Evolutionary conservation across 2,888 invertebrate species (phyloP), one percentile per base, ranked within the genome.

Genomic region (Dorcus parallelipipedus): DNA sequence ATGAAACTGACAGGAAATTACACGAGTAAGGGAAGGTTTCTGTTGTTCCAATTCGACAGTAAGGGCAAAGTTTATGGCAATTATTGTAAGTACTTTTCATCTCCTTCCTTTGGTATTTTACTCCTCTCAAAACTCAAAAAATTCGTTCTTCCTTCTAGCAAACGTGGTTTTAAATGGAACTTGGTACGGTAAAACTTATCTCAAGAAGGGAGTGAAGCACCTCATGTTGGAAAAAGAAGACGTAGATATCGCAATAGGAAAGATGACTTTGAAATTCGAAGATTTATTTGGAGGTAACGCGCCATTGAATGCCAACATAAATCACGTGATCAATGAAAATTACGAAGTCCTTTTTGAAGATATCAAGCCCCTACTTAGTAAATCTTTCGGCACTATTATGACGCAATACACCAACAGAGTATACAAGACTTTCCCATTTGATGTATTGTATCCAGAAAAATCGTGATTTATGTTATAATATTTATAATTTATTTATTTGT

Each of bases 291-390:
- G 56, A 40, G 67, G 68, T 41, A 71, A 72, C 57, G 64, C 61
- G 14, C 63, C 68, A 61, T 51, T 74, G 14, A 69, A 72, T 69
- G 60, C 68, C 66, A 67, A 70, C 3, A 75, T 76, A n/a, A 77
- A 77, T 58, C 68, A 67, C 38, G 70, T 74, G 4, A 74, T 78
- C 54, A 74, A 71, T 53, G 74, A 76, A 47, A 78, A 77, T 59
- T 69, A 73, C 41, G 68, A 75, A 41, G 71, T 67, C 39, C 63
- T 77, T 9, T 73, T 74, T 52, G 64, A 69, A 54, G 76, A 77
- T 54, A 48, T 77, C n/a, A 73, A 72, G 53, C 76, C 76, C n/a
- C 71, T 75, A 7, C 62, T 76, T n/a, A 71, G 72, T 54, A 59
- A 67, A 38, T 62, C 69, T 9, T 55, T 73, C 26, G 70, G 65